Base-by-base conservation (phyloP, 1,140 invertebrate species). In the Cotesia typhae region DNA sequence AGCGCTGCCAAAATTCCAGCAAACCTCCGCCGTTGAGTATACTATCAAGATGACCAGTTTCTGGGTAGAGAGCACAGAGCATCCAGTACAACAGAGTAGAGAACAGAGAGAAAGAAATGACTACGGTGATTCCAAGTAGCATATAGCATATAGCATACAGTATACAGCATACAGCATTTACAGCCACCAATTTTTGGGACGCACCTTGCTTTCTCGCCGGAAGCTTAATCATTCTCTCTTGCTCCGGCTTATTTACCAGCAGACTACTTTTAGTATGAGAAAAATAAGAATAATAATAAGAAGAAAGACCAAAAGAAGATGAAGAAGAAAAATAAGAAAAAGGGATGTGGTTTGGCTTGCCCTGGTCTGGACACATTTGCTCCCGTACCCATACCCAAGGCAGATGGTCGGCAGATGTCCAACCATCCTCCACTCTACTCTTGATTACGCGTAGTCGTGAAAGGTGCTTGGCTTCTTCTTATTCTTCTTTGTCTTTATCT, bases 401-500 rank as follows among this genome's bases (percentile, higher is more conserved):
- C 70, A 72, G 70, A 72, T 72, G 70, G 70, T 47, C 70, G 70
- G 70, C 70, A 72, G 70, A 72, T 72, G 70, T 72, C 70, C 64
- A 51, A 41, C 64, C 51, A 51, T 52, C 41, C 59, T 28, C 28
- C 53, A 36, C 20, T 59, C 57, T 59, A 14, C 20, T 38, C 47
- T 37, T 67, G 70, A 72, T 67, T 72, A 36, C 53, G 38, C 28
- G 17, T 66, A 37, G 38, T 65, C 47, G 53, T 35, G 38, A 57
- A 65, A 72, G 64, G 51, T 63, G 61, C 47, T 41, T 41, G 17
- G 12, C 67, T 37, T 61, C 57, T 41, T 63, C 60, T 37, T 14
- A 14, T 70, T 35, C 9, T 12, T 47, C 17, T 52, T 47, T 20
- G 38, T n/a, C 17, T 61, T 57, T 14, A 14, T 14, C 14, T 14